phyloP scores from a whole-genome alignment of 1,140 invertebrate species.

The Rhizoglyphus robini region DNA sequence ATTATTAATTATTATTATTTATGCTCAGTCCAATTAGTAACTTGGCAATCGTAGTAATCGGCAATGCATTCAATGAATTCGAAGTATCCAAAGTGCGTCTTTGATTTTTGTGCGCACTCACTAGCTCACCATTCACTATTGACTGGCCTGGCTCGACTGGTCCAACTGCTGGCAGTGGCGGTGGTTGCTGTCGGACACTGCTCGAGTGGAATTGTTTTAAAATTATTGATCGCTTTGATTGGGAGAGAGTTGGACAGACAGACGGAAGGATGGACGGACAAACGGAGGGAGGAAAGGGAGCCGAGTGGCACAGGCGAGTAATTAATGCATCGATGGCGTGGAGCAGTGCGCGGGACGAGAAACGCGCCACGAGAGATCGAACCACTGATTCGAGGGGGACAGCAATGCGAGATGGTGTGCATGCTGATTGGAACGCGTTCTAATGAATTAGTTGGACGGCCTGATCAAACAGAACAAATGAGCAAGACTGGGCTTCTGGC shows the following conservation, averaged over 20 bases:
- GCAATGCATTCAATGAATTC: background rate
- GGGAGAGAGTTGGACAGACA: constrained; percentile 1
- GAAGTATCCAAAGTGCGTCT: background rate
- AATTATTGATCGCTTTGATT: constrained; percentile 15
- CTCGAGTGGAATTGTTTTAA: constrained; percentile 1
- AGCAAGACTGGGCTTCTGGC: background rate
- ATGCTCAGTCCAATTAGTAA: constrained; percentile 4
- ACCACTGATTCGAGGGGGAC: background rate
- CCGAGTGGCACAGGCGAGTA: background rate
- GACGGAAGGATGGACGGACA: background rate
- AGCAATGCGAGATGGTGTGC: constrained; percentile 8
- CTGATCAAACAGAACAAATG: constrained; percentile 15
- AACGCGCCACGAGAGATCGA: too few relatives aligned
- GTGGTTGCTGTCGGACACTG: too few relatives aligned
- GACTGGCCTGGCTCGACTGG: background rate
- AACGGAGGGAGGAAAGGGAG: background rate
- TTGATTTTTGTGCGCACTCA: background rate
- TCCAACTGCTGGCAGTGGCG: background rate
- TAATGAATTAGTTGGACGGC: constrained; percentile 1
- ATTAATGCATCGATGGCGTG: constrained; percentile 6
- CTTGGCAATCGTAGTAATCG: background rate
- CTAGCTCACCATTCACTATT: background rate
- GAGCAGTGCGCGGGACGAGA: too few relatives aligned
- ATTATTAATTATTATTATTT: constrained; percentile 11
- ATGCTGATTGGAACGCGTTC: constrained; percentile 9